These are phyloP conservation scores for Bruchidius siliquastri DNA, from an alignment of 2,888 invertebrate genomes.

Conservation along the genomic window DNA sequence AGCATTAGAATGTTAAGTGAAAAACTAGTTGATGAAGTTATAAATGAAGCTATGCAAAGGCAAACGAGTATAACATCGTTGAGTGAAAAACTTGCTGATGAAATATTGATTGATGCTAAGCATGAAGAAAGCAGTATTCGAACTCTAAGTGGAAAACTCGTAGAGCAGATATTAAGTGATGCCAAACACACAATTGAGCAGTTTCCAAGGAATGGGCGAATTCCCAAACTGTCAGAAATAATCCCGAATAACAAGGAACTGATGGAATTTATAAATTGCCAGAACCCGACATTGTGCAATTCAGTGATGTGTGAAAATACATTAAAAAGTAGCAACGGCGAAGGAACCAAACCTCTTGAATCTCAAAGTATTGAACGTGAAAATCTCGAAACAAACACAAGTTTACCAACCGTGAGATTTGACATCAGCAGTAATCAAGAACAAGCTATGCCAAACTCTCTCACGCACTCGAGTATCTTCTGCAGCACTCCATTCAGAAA, in stretches of 20 bases:
- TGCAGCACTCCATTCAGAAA: slow-evolving; percentile 33
- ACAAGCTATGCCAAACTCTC: slow-evolving; percentile 34
- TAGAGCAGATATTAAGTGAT: background rate
- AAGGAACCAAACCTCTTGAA: background rate
- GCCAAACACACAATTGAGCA: background rate
- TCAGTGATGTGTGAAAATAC: background rate
- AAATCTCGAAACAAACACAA: background rate
- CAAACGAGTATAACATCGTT: background rate
- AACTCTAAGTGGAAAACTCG: background rate
- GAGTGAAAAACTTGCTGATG: background rate
- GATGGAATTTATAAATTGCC: background rate
- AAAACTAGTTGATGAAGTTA: background rate
- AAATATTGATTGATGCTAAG: background rate
- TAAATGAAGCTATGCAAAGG: background rate
- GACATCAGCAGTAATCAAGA: slow-evolving; percentile 38
- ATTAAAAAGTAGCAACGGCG: background rate
- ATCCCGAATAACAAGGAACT: background rate
- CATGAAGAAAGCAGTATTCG: background rate
- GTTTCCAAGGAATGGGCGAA: background rate
- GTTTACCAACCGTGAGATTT: slow-evolving; percentile 23
- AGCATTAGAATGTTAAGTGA: background rate
- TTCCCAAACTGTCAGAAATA: background rate
- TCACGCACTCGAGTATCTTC: slow-evolving; percentile 35
- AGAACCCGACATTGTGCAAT: background rate
- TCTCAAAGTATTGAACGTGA: background rate